Conservation (phyloP, 2,113 vertebrate genomes). For the Brachyhypopomus gauderio region DNA sequence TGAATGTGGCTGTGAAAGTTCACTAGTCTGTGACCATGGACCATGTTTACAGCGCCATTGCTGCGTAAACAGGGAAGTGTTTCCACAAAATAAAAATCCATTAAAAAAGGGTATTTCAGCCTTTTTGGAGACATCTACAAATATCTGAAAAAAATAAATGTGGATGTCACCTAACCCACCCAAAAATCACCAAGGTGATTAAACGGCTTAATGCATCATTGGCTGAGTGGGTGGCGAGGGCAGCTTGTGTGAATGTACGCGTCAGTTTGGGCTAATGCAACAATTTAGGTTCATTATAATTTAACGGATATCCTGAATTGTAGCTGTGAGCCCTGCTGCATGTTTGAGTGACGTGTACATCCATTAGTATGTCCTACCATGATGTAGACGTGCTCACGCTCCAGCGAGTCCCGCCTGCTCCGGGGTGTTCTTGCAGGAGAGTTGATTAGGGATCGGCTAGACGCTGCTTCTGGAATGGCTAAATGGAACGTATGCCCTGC, state of each 20-base stretch:
- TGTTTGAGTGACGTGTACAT: not conserved
- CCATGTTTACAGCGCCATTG: too few relatives aligned
- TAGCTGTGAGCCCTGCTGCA: not conserved
- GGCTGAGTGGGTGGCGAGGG: too few relatives aligned
- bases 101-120: not conserved
- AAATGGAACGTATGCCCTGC: constrained; percentile 9
- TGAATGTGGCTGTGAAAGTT: too few relatives aligned
- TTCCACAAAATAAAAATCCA: not conserved
- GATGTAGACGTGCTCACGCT: not conserved
- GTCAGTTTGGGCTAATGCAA: too few relatives aligned
- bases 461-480: constrained; percentile 10
- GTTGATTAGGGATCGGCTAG: constrained; percentile 9
- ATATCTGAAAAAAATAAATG: too few relatives aligned
- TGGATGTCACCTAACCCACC: not conserved
- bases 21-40: too few relatives aligned
- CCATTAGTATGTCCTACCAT: too few relatives aligned
- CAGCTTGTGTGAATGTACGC: too few relatives aligned
- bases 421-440: not conserved
- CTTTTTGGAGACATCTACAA: not conserved
- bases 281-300: not conserved
- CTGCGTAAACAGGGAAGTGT: not conserved
- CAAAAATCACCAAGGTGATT: not conserved
- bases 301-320: not conserved
- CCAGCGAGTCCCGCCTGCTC: not conserved
- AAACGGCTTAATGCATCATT: not conserved